Evolutionary conservation across 2,113 vertebrate genomes (phyloP), one percentile per base, ranked within the genome.

Genomic region (Sceloporus undulatus): DNA sequence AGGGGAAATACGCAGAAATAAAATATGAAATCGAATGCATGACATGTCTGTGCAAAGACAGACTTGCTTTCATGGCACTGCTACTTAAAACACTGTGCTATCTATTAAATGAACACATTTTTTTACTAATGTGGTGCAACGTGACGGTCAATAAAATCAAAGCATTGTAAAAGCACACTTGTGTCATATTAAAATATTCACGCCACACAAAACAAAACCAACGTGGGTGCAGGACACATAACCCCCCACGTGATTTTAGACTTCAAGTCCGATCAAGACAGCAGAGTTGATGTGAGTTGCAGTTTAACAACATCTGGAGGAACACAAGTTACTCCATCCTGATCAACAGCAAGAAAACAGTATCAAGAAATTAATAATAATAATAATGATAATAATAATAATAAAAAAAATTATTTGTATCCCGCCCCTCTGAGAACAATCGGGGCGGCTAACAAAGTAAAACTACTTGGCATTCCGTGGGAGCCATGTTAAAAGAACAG

Each of bases 81-180:
- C 25, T 71, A 62, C 13, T 29, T 29, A 71, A 71, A 71, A 29
- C 5, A 71, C 10, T 82, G 7, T 65, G 34, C 59, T 38, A 10
- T 65, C 59, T 40, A 25, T 66, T 82, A 82, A 81, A 82, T 40
- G 19, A 40, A 82, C 25, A n/a, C 29, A 78, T 78, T 78, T 78
- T 34, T 16, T 2, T n/a, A 80, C 29, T 59, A 56, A 34, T 9
- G 19, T n/a, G 4, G 6, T 80, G 78, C 6, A 80, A 59, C 16
- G n/a, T 56, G 18, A 21, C 4, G 56, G 18, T n/a, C 14, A n/a
- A 10, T 14, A 59, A 59, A 59, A 59, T 7, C 27, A 79, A 59
- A 56, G 29, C 52, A 56, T 14, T 3, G 16, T 56, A 10, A 62
- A 38, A 59, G 54, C 10, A 79, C 77, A 79, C 10, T 79, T 79